These are phyloP conservation scores for Rhyacichthys aspro DNA, from an alignment of 2,797 vertebrate genomes.

Conservation along the genomic window DNA sequence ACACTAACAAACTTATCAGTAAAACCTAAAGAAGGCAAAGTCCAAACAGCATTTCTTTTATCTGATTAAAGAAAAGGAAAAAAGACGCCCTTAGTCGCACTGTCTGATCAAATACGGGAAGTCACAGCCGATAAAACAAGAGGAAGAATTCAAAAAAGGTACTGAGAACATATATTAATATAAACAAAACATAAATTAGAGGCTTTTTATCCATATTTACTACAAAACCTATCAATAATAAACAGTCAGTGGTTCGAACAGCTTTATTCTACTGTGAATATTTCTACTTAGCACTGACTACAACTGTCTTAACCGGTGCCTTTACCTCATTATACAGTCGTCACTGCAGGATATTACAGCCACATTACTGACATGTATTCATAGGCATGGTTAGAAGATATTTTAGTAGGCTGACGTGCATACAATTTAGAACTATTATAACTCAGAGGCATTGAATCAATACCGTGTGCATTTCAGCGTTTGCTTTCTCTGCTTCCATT, in stretches of 20 bases:
- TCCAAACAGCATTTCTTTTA: too few relatives aligned
- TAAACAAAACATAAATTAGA: too few relatives aligned
- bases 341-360: neutral
- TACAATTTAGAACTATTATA: neutral
- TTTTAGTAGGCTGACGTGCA: too few relatives aligned
- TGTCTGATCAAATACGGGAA: too few relatives aligned
- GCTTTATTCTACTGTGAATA: constrained; percentile 51
- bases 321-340: constrained; percentile 43
- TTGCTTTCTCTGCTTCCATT: neutral
- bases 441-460: neutral
- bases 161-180: too few relatives aligned
- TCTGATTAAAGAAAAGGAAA: too few relatives aligned
- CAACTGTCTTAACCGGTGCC: constrained; percentile 44
- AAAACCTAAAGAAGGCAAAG: too few relatives aligned
- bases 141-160: too few relatives aligned
- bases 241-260: constrained; percentile 2
- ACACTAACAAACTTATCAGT: too few relatives aligned
- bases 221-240: neutral
- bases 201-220: too few relatives aligned
- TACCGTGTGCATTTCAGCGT: constrained; percentile 1
- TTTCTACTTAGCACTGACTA: constrained; percentile 29
- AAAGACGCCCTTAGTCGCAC: too few relatives aligned
- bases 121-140: too few relatives aligned
- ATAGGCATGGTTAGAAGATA: neutral
- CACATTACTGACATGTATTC: neutral